Evolutionary conservation across 1,140 invertebrate genomes (phyloP), one percentile per base, ranked within the genome.

Genomic region (Solenopsis invicta): DNA sequence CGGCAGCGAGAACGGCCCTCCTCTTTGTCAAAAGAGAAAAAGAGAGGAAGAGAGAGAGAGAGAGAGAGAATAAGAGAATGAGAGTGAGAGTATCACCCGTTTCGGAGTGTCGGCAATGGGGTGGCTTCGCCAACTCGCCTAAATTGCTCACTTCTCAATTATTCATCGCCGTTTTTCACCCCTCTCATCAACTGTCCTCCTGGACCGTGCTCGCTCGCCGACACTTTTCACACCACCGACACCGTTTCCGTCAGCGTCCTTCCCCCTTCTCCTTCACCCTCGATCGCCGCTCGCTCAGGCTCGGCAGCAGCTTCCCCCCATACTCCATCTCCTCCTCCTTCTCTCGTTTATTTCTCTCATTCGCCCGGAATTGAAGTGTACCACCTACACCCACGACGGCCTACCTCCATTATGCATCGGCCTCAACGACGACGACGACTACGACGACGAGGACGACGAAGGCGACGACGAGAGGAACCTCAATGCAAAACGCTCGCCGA

Each of bases 121-220:
- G 89, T 85, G 84, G 48, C 90, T 87, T 91, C 41, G 82, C 90
- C 75, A 12, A 52, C 59, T 80, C 48, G 61, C 78, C 89, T 78
- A 89, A 90, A 90, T 89, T 90, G 88, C 78, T 90, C 89, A 85
- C 87, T 88, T 86, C 87, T 93, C 89, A 90, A 90, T 93, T 92
- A 91, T 93, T 89, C 85, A 86, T 48, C 88, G 52, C 16, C 62
- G 16, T 64, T 64, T 54, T 61, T 66, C 77, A 34, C 48, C 75
- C 77, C 67, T 13, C 59, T 74, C 72, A 2, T 56, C 45, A 24
- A 9, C 56, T 41, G 50, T 64, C 37, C 74, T 85, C 54, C 41
- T 86, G 59, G 29, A 71, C 69, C 45, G 24, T 59, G 9, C 67
- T 74, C 84, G 62, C 54, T 74, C 59, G 87, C 71, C 66, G 66